Conservation (phyloP, 1,140 invertebrate genomes). For the Latrodectus geometricus region DNA sequence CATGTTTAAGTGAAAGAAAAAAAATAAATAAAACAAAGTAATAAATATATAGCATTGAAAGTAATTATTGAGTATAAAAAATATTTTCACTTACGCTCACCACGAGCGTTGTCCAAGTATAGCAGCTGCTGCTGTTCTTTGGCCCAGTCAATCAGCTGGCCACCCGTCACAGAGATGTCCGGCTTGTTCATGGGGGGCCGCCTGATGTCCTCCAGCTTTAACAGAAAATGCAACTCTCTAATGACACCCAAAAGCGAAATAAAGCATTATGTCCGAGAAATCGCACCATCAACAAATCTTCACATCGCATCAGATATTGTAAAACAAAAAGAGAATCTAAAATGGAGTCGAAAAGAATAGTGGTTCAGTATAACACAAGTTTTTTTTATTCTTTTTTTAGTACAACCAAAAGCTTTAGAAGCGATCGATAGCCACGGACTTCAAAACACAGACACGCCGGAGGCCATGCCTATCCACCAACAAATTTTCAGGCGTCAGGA, state of each 20-base stretch:
- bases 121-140: conserved; percentile 62
- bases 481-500: conserved; percentile 53
- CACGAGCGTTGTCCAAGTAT: conserved; percentile 52
- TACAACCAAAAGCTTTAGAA: conserved; percentile 36
- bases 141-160: conserved; percentile 62
- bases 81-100: conserved; percentile 44
- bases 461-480: conserved; percentile 52
- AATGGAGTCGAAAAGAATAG: background rate
- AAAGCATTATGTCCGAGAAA: conserved; percentile 1
- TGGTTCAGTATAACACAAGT: background rate
- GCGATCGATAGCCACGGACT: conserved; percentile 37
- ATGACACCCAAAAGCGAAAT: conserved; percentile 29
- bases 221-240: conserved; percentile 5
- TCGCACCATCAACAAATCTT: background rate
- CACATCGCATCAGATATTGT: background rate
- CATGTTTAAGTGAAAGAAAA: no score
- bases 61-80: no score
- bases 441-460: conserved; percentile 60
- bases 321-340: background rate
- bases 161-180: conserved; percentile 60
- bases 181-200: conserved; percentile 61
- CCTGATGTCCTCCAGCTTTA: conserved; percentile 26
- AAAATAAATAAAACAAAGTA: no score
- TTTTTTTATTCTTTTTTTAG: background rate
- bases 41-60: no score